Evolutionary conservation across 2,797 vertebrate species (phyloP), one percentile per base, ranked within the genome.

Genomic region (Denticeps clupeoides): DNA sequence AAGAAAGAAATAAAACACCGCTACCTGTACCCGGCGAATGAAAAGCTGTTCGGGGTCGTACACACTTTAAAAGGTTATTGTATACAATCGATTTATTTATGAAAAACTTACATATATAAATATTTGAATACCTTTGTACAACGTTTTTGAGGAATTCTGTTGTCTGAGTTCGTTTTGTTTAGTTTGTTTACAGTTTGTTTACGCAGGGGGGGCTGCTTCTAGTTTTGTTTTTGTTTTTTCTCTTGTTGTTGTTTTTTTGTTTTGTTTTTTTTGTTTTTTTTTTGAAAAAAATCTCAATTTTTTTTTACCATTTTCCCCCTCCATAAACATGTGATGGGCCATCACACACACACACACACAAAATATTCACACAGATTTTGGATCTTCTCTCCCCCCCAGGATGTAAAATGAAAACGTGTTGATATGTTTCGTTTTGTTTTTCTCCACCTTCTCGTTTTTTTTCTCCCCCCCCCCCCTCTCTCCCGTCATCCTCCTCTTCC

Each of bases 71-170:
- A n/a, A 74, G 69, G 71, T 81, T 75, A 80, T 85, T 82, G 89
- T 93, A 90, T 93, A 89, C 88, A 88, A 83, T 89, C 88, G 81
- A 87, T 97, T 97, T 98, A 98, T 97, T 96, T 94, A 93, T 90
- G 81, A 93, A 94, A 96, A 87, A 79, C 87, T 87, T 89, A 97
- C 93, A 98, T 97, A 96, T 97, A 98, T 97, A 98, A 96, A 97
- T 98, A 97, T 94, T 90, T 84, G 89, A 89, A 92, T 91, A 88
- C 88, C 89, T 89, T 92, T 83, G 77, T 90, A 93, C 90, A 94
- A 87, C 86, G 88, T 77, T n/a, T n/a, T 79, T 85, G 83, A 86
- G 83, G 82, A 83, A 83, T 80, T 80, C 63, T 70, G 76, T 85
- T 84, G 78, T 80, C 82, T 66, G n/a, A n/a, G n/a, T n/a, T n/a